Base-by-base conservation (phyloP, 2,797 vertebrate genomes). In the Xyrichtys novacula region DNA sequence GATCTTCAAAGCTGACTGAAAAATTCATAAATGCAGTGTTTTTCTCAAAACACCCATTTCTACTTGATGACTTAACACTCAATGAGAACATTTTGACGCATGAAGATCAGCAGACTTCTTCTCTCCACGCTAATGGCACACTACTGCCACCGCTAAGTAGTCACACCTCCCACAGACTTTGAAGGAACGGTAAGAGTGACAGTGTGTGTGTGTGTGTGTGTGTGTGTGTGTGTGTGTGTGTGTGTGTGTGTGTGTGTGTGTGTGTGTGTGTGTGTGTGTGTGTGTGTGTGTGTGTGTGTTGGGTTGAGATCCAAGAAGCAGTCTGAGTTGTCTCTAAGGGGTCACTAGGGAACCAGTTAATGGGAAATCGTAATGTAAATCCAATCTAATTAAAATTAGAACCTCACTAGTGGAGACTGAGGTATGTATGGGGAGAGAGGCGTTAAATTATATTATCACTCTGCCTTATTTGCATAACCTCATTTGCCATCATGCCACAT, bases 291-390 rank as follows among this genome's bases (percentile, higher is more conserved):
- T 25, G 31, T 65, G 42, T 38, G 47, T 58, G 38, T 4, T 9
- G 11, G 32, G 11, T 6, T 49, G 29, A 12, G 62, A 57, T 25
- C 23, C n/a, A 65, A 65, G 50, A 71, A 74, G 43, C 65, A 72
- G 76, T 85, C 81, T 76, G 74, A 19, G 15, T 73, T 65, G 71
- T 85, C 84, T 82, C 71, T 29, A 32, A 58, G 68, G 58, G 83
- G 79, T 91, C 89, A 69, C 71, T 14, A 1, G 86, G 84, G 90
- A 92, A 6, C 58, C 38, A 26, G 77, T 75, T 91, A 91, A 91
- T 89, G 82, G 82, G 80, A 85, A 90, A 88, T 85, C 67, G 58
- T 93, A 92, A 93, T 87, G 88, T 85, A 92, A 93, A 93, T 91
- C 80, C 80, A 87, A 68, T 84, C 85, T 85, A 91, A 94, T 92